Percentiles rank a stretch among this genome's conserved stretches.
Conservation (phyloP, 92 coral and sea anemone species). For the Actinernus sp. region DNA sequence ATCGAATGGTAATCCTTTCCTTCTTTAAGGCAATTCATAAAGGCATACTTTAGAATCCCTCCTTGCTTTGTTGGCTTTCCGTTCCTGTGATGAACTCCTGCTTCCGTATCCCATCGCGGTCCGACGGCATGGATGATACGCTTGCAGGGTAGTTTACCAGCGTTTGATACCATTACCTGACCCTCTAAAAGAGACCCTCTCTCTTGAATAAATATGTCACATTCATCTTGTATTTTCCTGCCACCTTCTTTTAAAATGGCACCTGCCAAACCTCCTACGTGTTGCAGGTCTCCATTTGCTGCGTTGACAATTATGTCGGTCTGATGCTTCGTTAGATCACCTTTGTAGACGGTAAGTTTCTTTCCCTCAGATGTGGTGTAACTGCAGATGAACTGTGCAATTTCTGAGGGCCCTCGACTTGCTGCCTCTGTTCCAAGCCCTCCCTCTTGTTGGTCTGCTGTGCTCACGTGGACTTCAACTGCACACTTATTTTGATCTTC, state of each 20-base stretch:
- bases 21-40: conserved; percentile 29
- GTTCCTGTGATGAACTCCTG: too few relatives aligned
- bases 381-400: conserved; percentile 9
- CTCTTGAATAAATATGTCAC: conserved; percentile 33
- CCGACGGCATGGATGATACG: conserved; percentile 73
- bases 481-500: conserved; percentile 41
- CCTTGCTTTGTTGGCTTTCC: conserved; percentile 10
- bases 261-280: conserved; percentile 75
- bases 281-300: conserved; percentile 57
- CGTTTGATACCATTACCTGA: conserved; percentile 51
- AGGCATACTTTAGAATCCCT: conserved; percentile 22
- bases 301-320: conserved; percentile 83
- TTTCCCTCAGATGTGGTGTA: conserved; percentile 18
- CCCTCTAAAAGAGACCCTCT: conserved; percentile 45
- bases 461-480: conserved; percentile 15
- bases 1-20: conserved; percentile 44
- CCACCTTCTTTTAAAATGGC: conserved; percentile 74
- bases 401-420: background rate
- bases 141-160: conserved; percentile 74
- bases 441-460: background rate
- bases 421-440: background rate
- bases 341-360: conserved; percentile 53
- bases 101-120: conserved; percentile 57
- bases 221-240: conserved; percentile 57
- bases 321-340: conserved; percentile 64